These are phyloP conservation scores for Craterocephalus amniculus DNA, from an alignment of 2,797 vertebrate genomes.

Conservation along the genomic window DNA sequence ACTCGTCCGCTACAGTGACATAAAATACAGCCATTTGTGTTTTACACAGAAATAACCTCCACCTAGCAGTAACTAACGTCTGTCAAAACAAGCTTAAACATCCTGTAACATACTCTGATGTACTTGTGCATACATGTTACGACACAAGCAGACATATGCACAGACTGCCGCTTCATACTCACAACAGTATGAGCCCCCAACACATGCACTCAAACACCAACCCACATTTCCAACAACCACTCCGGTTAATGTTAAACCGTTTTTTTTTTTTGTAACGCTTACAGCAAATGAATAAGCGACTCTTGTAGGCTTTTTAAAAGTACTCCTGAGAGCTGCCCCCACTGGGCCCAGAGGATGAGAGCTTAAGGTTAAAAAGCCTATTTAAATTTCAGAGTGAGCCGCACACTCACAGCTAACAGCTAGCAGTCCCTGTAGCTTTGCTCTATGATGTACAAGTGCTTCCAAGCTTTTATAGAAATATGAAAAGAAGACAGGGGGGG, in stretches of 20 bases:
- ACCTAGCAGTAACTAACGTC: conserved; percentile 31
- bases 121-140: conserved; percentile 52
- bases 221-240: conserved; percentile 54
- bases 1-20: conserved; percentile 37
- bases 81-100: conserved; percentile 45
- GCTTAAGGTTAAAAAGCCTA: conserved; percentile 84
- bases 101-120: conserved; percentile 42
- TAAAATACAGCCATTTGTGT: conserved; percentile 32
- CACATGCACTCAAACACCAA: conserved; percentile 16
- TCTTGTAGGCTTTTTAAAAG: conserved; percentile 80
- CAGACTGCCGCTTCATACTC: conserved; percentile 23
- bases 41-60: conserved; percentile 32
- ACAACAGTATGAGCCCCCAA: not conserved
- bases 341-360: conserved; percentile 77
- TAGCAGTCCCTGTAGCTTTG: conserved; percentile 73
- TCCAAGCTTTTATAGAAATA: conserved; percentile 63
- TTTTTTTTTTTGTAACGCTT: conserved; percentile 67
- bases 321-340: conserved; percentile 79
- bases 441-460: conserved; percentile 73
- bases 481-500: not conserved
- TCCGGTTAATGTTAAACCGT: conserved; percentile 64
- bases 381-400: conserved; percentile 83
- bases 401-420: conserved; percentile 72
- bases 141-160: conserved; percentile 41
- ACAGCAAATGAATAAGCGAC: conserved; percentile 80